Conservation (phyloP, 2,113 vertebrate species). For the Syrmaticus mikado region DNA sequence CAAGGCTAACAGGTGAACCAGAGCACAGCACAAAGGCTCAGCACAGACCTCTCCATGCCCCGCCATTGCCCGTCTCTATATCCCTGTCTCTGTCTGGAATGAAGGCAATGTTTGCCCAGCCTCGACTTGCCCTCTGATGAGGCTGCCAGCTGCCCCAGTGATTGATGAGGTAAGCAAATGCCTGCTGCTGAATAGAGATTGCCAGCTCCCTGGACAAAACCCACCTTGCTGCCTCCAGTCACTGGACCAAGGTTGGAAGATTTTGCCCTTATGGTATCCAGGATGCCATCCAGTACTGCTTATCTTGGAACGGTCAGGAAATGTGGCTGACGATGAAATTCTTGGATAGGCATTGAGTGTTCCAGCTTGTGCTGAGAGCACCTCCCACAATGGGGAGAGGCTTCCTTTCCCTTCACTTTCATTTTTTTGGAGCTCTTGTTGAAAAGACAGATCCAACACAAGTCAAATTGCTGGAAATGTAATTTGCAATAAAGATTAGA, state of each 20-base stretch:
- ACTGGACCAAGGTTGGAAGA: neutral
- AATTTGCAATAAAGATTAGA: neutral
- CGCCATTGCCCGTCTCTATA: rapidly evolving
- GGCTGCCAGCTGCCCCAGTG: neutral
- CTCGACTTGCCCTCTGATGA: neutral
- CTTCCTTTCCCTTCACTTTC: neutral
- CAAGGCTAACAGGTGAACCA: neutral
- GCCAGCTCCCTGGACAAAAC: constrained; percentile 27
- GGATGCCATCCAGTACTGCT: neutral
- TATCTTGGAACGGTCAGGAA: neutral
- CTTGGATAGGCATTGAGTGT: neutral
- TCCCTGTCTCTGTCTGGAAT: neutral
- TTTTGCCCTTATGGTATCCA: neutral
- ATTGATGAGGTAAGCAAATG: constrained; percentile 46
- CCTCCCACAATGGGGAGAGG: rapidly evolving
- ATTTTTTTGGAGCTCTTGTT: neutral
- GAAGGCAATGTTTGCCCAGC: constrained; percentile 34
- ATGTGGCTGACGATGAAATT: neutral
- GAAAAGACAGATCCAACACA: neutral
- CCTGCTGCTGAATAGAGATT: constrained; percentile 23
- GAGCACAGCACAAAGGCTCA: neutral
- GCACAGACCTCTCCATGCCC: neutral
- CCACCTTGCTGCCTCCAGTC: constrained; percentile 51
- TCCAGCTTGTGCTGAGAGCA: neutral
- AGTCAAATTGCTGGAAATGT: neutral